Conservation (phyloP, 2,797 vertebrate species). For the Cynopterus sphinx region DNA sequence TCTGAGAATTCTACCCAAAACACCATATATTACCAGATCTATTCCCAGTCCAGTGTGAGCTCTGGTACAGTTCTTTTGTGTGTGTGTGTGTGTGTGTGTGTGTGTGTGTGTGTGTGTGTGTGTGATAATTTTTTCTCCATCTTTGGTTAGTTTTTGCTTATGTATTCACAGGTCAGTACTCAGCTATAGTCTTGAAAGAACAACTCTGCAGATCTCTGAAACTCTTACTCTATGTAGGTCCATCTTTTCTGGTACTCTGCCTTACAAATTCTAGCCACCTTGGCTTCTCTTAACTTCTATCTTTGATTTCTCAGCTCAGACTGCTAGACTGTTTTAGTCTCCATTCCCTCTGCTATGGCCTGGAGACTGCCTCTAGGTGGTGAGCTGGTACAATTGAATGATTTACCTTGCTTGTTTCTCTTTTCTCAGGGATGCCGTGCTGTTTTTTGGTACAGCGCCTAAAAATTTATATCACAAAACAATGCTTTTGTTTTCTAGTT, state of each 20-base stretch:
- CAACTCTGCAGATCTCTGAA: neutral
- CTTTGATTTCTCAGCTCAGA: neutral
- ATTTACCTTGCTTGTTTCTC: neutral
- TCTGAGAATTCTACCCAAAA: neutral
- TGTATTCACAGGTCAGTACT: neutral
- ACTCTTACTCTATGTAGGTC: neutral
- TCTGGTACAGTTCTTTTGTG: neutral
- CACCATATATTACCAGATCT: neutral
- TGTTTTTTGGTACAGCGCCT: neutral
- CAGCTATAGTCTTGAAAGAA: neutral
- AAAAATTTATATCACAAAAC: neutral
- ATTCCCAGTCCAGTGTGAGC: neutral
- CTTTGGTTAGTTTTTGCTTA: neutral
- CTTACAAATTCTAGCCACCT: neutral
- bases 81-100: too few relatives aligned
- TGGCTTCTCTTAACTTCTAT: neutral
- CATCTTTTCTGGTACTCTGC: neutral
- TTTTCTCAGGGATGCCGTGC: neutral
- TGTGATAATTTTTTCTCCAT: neutral
- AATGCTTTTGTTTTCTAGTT: neutral
- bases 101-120: too few relatives aligned
- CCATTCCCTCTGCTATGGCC: neutral
- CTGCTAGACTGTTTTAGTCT: neutral
- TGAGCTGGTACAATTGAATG: neutral
- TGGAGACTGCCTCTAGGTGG: neutral